Evolutionary conservation across 1,140 invertebrate genomes (phyloP).

Genomic region (Caenorhabditis remanei): DNA sequence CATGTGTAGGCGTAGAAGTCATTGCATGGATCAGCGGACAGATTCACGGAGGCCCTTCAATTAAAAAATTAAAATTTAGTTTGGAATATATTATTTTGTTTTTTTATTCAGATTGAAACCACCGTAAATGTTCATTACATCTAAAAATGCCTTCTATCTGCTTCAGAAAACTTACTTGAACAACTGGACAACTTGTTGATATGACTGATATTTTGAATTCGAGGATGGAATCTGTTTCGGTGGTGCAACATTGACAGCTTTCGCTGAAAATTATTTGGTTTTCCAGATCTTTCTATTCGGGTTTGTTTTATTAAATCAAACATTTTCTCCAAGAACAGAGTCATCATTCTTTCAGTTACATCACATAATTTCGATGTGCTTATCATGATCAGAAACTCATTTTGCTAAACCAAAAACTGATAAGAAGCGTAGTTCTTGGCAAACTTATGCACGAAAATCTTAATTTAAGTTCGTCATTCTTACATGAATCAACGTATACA

Average conservation of each 20-base stretch:
- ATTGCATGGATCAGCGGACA: slow-evolving; percentile 86
- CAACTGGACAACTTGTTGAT: slow-evolving; percentile 56
- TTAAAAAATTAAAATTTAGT: too few species aligned
- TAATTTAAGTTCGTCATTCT: background rate
- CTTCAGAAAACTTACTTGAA: slow-evolving; percentile 50
- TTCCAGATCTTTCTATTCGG: too few species aligned
- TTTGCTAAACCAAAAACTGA: background rate
- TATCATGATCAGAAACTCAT: slow-evolving; percentile 14
- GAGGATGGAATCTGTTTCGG: background rate
- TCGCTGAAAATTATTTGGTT: background rate
- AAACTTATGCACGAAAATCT: background rate
- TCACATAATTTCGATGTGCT: slow-evolving; percentile 35
- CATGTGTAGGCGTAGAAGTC: slow-evolving; percentile 96
- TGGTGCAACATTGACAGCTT: slow-evolving; percentile 24
- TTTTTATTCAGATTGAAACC: too few species aligned
- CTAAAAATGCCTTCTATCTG: background rate
- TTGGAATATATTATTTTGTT: too few species aligned
- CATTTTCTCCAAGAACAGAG: background rate
- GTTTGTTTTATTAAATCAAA: background rate
- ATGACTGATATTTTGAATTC: slow-evolving; percentile 22
- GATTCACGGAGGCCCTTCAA: slow-evolving; percentile 83
- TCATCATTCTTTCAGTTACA: slow-evolving; percentile 23
- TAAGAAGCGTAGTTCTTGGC: background rate
- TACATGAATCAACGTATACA: background rate
- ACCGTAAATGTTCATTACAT: too few species aligned